Base-by-base conservation (phyloP, 2,113 vertebrate species). In the Pseudolaguvia tuberculata region DNA sequence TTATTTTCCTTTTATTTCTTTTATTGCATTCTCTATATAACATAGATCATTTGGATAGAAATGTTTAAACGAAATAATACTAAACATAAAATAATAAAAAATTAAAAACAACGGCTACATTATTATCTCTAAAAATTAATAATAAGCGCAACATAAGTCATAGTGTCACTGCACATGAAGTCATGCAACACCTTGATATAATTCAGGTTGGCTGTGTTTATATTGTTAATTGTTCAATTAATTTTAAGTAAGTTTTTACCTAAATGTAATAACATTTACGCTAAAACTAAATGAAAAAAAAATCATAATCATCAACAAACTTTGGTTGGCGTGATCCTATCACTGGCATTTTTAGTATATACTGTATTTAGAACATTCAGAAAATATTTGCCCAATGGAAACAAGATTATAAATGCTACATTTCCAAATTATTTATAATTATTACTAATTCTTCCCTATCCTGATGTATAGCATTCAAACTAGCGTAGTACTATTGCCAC, bases 241-340 rank as follows among this genome's bases (percentile, higher is more conserved):
- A n/a, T n/a, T n/a, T n/a, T n/a, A n/a, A n/a, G n/a, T n/a, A n/a
- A n/a, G n/a, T n/a, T n/a, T n/a, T n/a, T n/a, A n/a, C n/a, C n/a
- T n/a, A n/a, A n/a, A n/a, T n/a, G n/a, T n/a, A n/a, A n/a, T n/a
- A n/a, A n/a, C n/a, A n/a, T n/a, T n/a, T n/a, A n/a, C n/a, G n/a
- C n/a, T n/a, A n/a, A n/a, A n/a, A n/a, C n/a, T n/a, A n/a, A n/a
- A n/a, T n/a, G n/a, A n/a, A n/a, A n/a, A n/a, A n/a, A n/a, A n/a
- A 27, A 59, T 77, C 70, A 58, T 50, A 21, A 47, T 47, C 39
- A 51, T 29, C 15, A 61, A 67, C 39, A 73, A 17, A 58, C 31
- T 72, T 51, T 81, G 72, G 77, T 42, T 62, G 77, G 75, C 68
- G 83, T 78, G 66, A 75, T 79, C 3, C 14, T 72, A 77, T 80